phyloP scores from a whole-genome alignment of 2,797 vertebrate species.

The Apogon talboti region DNA sequence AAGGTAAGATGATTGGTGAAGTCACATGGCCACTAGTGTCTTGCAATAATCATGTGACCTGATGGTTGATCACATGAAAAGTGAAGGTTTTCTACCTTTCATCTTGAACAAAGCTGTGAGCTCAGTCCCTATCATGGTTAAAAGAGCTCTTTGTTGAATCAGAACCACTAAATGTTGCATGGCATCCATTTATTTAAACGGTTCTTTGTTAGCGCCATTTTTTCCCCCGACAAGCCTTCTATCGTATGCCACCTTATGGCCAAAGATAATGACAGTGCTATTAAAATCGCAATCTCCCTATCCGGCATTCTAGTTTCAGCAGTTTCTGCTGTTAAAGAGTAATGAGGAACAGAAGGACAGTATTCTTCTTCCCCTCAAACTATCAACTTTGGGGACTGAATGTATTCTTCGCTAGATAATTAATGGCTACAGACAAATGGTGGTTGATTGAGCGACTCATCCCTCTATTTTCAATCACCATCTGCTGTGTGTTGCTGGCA shows the following conservation, averaged over 20 bases:
- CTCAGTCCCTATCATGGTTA: conserved; percentile 26
- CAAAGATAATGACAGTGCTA: conserved; percentile 77
- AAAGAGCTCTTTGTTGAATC: conserved; percentile 60
- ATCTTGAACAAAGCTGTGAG: conserved; percentile 20
- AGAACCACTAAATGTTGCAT: conserved; percentile 45
- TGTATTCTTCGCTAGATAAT: conserved; percentile 86
- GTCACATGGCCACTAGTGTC: conserved; percentile 30
- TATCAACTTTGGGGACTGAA: conserved; percentile 86
- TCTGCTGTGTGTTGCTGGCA: conserved; percentile 83
- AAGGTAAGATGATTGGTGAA: conserved; percentile 22
- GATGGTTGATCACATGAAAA: conserved; percentile 30
- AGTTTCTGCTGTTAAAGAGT: conserved; percentile 83
- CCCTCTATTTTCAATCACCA: conserved; percentile 88
- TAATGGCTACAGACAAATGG: conserved; percentile 88
- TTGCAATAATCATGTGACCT: conserved; percentile 31
- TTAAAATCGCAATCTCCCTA: conserved; percentile 78
- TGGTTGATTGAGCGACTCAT: conserved; percentile 88
- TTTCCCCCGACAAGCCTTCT: conserved; percentile 44
- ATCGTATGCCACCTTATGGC: conserved; percentile 77
- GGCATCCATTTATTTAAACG: conserved; percentile 50
- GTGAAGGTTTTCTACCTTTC: conserved; percentile 24
- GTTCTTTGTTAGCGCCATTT: conserved; percentile 42
- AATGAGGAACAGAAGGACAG: conserved; percentile 87
- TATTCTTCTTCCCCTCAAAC: conserved; percentile 81
- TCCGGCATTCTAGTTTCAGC: conserved; percentile 75